Evolutionary conservation across 2,113 vertebrate genomes (phyloP).

Genomic region (Butorides virescens): DNA sequence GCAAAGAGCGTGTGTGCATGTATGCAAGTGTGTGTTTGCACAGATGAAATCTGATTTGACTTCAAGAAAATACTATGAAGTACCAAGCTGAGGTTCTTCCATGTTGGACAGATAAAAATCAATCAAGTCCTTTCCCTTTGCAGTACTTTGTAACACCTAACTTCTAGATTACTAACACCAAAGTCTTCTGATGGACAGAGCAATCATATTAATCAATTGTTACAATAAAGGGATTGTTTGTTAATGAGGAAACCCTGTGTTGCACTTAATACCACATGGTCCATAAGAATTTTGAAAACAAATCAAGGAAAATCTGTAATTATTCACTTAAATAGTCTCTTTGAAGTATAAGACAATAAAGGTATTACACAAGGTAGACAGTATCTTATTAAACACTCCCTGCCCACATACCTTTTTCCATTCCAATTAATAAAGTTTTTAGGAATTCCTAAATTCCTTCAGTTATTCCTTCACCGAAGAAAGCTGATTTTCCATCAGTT

Average conservation of each 20-base stretch:
- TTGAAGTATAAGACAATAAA: background rate
- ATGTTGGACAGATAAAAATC: background rate
- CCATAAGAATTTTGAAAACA: background rate
- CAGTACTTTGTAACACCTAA: background rate
- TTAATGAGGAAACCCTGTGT: background rate
- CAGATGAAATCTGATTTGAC: background rate
- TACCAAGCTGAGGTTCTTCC: background rate
- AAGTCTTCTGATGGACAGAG: background rate
- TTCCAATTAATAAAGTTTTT: background rate
- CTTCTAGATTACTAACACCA: background rate
- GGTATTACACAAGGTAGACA: background rate
- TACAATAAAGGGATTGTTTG: background rate
- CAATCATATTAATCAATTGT: background rate
- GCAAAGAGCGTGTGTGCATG: background rate
- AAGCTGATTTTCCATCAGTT: background rate
- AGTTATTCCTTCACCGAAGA: background rate
- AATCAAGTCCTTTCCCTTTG: background rate
- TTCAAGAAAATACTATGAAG: background rate
- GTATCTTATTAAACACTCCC: background rate
- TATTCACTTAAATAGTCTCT: background rate
- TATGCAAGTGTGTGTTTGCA: accelerated
- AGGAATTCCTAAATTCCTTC: background rate
- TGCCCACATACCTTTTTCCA: background rate
- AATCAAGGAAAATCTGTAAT: background rate
- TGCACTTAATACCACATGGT: background rate